Evolutionary conservation across 2,113 vertebrate species (phyloP).

Genomic region (Grallaria varia): DNA sequence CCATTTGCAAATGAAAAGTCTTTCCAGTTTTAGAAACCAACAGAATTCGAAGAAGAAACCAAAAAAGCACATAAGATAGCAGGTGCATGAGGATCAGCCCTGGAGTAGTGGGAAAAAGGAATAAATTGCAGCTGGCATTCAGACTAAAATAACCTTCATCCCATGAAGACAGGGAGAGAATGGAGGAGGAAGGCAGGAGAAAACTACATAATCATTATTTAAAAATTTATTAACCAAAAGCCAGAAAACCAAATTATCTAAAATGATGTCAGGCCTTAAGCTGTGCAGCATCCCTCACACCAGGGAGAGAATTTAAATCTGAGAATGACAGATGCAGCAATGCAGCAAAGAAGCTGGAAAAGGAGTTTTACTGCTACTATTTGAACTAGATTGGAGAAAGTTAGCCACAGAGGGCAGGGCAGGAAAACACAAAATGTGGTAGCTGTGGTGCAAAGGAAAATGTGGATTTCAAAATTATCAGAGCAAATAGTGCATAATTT

Average conservation of each 20-base stretch:
- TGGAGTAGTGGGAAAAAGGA: background rate
- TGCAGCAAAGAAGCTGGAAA: background rate
- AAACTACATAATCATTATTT: background rate
- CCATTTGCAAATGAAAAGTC: slow-evolving; percentile 34
- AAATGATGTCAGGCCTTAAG: background rate
- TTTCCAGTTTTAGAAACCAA: slow-evolving; percentile 41
- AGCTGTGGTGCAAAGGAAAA: background rate
- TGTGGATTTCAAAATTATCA: background rate
- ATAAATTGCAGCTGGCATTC: background rate
- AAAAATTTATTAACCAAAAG: background rate
- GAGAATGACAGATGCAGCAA: background rate
- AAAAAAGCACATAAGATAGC: background rate
- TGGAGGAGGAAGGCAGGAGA: background rate
- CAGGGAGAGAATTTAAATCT: background rate
- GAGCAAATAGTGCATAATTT: background rate
- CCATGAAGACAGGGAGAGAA: background rate
- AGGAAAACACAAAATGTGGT: background rate
- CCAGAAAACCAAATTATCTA: background rate
- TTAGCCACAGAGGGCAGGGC: background rate
- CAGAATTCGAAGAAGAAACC: background rate
- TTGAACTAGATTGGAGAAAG: background rate
- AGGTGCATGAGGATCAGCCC: background rate
- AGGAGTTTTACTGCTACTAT: background rate
- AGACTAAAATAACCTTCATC: slow-evolving; percentile 8
- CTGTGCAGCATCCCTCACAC: background rate